phyloP scores from a whole-genome alignment of 2,888 invertebrate species.

The Agonopterix alstromeriana region DNA sequence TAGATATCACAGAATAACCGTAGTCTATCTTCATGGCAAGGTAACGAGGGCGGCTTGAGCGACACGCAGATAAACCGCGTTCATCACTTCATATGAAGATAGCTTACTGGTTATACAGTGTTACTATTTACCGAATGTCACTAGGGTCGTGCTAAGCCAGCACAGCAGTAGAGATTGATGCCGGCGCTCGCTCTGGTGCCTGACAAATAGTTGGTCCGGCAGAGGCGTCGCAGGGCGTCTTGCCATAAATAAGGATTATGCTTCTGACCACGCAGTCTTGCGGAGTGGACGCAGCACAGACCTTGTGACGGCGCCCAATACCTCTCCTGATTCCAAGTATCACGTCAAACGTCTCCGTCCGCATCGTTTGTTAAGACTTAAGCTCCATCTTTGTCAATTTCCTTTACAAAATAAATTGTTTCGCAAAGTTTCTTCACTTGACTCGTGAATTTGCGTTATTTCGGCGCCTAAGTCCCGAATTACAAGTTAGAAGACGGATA shows the following conservation, averaged over 20 bases:
- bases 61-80: no score
- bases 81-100: no score
- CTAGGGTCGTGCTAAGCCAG: not conserved
- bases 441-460: conserved; percentile 68
- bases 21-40: no score
- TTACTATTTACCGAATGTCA: not conserved
- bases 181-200: conserved; percentile 40
- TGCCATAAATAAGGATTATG: conserved; percentile 77
- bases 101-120: no score
- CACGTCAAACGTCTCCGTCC: conserved; percentile 47
- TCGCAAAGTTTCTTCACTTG: conserved; percentile 29
- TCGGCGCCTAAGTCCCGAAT: conserved; percentile 64
- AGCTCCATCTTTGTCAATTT: conserved; percentile 14
- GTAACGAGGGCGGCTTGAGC: no score
- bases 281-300: conserved; percentile 49
- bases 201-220: conserved; percentile 68
- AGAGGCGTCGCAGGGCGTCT: conserved; percentile 68
- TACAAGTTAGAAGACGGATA: conserved; percentile 65
- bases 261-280: conserved; percentile 65
- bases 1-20: no score
- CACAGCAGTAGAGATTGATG: conserved; percentile 56
- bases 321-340: conserved; percentile 25
- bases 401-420: conserved; percentile 21
- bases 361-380: conserved; percentile 35
- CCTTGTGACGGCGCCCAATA: conserved; percentile 31